phyloP scores from a whole-genome alignment of 1,140 invertebrate genomes.

The Drosophila kanapiae region DNA sequence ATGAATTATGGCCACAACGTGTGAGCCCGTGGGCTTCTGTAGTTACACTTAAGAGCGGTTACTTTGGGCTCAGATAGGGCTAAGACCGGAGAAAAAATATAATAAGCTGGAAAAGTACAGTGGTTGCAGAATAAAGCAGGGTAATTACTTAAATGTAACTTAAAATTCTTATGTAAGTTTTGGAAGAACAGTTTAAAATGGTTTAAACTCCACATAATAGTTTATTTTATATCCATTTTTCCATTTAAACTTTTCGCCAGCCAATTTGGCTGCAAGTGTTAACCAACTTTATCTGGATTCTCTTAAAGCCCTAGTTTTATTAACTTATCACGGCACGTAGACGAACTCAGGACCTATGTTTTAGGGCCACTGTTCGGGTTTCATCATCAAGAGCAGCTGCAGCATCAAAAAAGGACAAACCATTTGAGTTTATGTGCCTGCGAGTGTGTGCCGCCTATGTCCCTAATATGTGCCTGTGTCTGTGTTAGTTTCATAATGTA shows the following conservation, averaged over 20 bases:
- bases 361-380: conserved; percentile 42
- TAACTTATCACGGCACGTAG: conserved; percentile 16
- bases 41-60: conserved; percentile 70
- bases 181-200: background rate
- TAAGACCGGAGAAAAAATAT: background rate
- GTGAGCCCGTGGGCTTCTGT: conserved; percentile 58
- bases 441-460: conserved; percentile 12
- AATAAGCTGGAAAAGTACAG: conserved; percentile 6
- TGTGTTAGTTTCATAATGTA: conserved; percentile 80
- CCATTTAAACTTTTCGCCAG: background rate
- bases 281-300: background rate
- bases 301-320: conserved; percentile 19
- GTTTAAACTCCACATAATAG: background rate
- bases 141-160: background rate
- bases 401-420: conserved; percentile 51
- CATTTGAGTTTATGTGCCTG: conserved; percentile 73
- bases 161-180: too few relatives aligned
- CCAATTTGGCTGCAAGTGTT: background rate
- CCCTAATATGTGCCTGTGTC: conserved; percentile 19
- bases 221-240: background rate
- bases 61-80: conserved; percentile 9
- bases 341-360: conserved; percentile 4
- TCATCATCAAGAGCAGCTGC: conserved; percentile 66
- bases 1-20: conserved; percentile 79
- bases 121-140: background rate